Percentiles rank a stretch among this genome's conserved stretches.
Conservation (phyloP, 2,888 invertebrate species). For the Drosophila affinis region DNA sequence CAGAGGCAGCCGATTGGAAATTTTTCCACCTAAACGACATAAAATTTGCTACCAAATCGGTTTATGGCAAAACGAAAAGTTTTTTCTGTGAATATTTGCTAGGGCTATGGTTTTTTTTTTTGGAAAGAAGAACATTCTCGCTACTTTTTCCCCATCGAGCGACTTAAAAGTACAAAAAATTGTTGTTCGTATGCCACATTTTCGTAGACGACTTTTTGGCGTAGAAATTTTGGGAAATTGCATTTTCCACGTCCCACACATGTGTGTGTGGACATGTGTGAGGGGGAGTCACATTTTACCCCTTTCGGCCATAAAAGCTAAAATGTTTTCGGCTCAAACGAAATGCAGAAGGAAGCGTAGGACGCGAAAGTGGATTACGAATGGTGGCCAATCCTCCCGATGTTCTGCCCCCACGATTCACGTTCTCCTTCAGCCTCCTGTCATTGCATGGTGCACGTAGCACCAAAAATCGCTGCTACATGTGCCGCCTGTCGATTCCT, state of each 20-base stretch:
- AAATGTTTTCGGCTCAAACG: slow-evolving; percentile 73
- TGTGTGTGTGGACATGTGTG: slow-evolving; percentile 27
- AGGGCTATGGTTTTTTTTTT: too few species aligned
- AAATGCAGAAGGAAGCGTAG: slow-evolving; percentile 56
- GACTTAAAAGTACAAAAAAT: slow-evolving; percentile 30
- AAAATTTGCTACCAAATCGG: slow-evolving; percentile 50
- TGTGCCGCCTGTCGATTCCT: slow-evolving; percentile 37
- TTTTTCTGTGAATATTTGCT: slow-evolving; percentile 7
- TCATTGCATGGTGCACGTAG: slow-evolving; percentile 22
- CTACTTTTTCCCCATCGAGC: slow-evolving; percentile 10
- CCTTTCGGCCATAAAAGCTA: slow-evolving; percentile 63
- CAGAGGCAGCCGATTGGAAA: slow-evolving; percentile 34
- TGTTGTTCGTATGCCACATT: slow-evolving; percentile 31
- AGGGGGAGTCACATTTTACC: slow-evolving; percentile 40
- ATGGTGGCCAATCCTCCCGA: slow-evolving; percentile 22
- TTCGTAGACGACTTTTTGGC: slow-evolving; percentile 55
- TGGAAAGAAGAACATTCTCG: too few species aligned
- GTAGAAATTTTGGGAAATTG: slow-evolving; percentile 38
- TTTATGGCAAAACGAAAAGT: slow-evolving; percentile 36
- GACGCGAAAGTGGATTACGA: slow-evolving; percentile 70
- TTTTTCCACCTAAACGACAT: slow-evolving; percentile 42
- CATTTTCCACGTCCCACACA: slow-evolving; percentile 20
- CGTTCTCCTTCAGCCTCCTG: slow-evolving; percentile 6
- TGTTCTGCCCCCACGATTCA: not conserved
- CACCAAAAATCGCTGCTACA: slow-evolving; percentile 17